phyloP scores from a whole-genome alignment of 2,113 vertebrate genomes.

The Nibea coibor region DNA sequence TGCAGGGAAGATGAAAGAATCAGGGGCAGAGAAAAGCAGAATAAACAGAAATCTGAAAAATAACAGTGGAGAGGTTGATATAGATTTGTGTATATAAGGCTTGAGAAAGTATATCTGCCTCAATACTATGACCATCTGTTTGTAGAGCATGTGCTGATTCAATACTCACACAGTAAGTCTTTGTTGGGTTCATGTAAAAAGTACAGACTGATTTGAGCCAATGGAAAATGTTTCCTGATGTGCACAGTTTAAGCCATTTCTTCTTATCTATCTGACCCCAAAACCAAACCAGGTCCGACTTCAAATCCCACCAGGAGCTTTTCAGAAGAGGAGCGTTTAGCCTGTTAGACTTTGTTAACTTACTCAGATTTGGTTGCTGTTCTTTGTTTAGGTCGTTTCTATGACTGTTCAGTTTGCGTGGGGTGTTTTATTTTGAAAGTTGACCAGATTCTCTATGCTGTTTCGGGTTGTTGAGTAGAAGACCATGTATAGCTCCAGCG shows the following conservation, averaged over 20 bases:
- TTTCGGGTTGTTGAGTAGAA: too few relatives aligned
- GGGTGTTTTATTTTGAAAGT: too few relatives aligned
- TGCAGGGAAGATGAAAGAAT: slow-evolving; percentile 11
- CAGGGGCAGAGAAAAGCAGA: background rate
- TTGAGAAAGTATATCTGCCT: background rate
- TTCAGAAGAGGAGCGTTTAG: too few relatives aligned
- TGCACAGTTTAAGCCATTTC: background rate
- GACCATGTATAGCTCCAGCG: too few relatives aligned
- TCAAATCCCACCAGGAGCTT: too few relatives aligned
- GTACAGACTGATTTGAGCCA: background rate
- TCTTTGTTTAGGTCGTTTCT: too few relatives aligned
- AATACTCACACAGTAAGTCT: background rate
- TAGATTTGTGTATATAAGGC: background rate
- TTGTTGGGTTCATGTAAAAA: background rate
- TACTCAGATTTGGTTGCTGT: too few relatives aligned
- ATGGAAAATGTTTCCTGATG: too few relatives aligned
- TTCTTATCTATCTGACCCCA: background rate
- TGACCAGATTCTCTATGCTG: too few relatives aligned
- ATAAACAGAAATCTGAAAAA: slow-evolving; percentile 2
- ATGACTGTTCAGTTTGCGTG: too few relatives aligned
- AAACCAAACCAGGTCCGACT: too few relatives aligned
- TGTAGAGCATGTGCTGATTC: background rate
- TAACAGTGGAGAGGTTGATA: background rate
- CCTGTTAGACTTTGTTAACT: too few relatives aligned
- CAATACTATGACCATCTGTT: background rate